Conservation (phyloP, 92 coral and sea anemone species). For the Porites divaricata region DNA sequence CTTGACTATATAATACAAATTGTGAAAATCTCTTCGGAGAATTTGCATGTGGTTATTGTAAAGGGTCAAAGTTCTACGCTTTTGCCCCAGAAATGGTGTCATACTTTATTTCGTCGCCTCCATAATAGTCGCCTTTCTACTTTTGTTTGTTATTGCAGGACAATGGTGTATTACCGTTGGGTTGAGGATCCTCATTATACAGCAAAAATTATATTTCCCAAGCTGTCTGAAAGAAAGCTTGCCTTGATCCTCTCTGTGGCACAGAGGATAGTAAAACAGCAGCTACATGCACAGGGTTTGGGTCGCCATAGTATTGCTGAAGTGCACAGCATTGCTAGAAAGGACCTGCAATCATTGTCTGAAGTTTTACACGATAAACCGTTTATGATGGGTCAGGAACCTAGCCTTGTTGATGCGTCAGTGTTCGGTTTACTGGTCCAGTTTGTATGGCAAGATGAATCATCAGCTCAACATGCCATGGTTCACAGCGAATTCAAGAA, state of each 20-base stretch:
- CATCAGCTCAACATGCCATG: conserved; percentile 53
- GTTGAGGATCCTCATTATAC: conserved; percentile 39
- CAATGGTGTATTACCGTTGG: conserved; percentile 79
- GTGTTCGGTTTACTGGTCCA: conserved; percentile 74
- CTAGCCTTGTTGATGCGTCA: conserved; percentile 64
- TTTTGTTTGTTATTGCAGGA: conserved; percentile 32
- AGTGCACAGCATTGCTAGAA: conserved; percentile 55
- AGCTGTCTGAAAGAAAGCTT: conserved; percentile 31
- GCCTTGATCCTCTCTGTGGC: conserved; percentile 24
- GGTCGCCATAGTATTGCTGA: conserved; percentile 71
- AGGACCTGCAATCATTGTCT: conserved; percentile 65
- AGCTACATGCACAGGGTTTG: conserved; percentile 68
- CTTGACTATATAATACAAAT: too few species aligned
- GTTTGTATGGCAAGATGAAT: conserved; percentile 72
- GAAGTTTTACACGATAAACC: conserved; percentile 50
- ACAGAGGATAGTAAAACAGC: conserved; percentile 28
- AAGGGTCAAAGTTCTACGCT: too few species aligned
- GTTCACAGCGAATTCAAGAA: conserved; percentile 59
- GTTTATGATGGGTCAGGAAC: conserved; percentile 70
- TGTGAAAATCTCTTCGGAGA: too few species aligned
- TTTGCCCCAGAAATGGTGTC: too few species aligned
- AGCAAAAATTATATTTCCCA: conserved; percentile 45
- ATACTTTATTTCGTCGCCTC: background rate
- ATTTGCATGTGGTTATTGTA: too few species aligned
- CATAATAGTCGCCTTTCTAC: background rate